A percentile compares a stretch with the other conserved stretches of the same genome.
Conservation (phyloP, 2,113 vertebrate genomes). For the Plotosus lineatus region DNA sequence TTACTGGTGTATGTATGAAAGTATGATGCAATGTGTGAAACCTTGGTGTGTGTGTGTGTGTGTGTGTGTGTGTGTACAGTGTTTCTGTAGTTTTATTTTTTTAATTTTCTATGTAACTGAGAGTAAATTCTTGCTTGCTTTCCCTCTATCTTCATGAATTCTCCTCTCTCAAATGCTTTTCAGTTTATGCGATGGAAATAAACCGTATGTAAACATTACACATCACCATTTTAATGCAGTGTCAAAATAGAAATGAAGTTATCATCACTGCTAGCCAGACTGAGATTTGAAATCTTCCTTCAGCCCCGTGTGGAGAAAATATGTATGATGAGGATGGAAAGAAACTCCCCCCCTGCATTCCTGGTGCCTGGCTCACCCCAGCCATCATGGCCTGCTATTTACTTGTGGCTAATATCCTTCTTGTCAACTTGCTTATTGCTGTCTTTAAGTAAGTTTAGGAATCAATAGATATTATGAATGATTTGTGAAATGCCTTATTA, state of each 20-base stretch:
- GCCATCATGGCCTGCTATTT: conserved; percentile 99
- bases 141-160: conserved; percentile 49
- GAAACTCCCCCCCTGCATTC: conserved; percentile 93
- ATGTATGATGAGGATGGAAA: conserved; percentile 95
- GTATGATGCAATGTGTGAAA: too few species aligned
- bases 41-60: too few species aligned
- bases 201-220: conserved; percentile 86
- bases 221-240: conserved; percentile 15
- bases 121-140: neutral
- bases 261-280: neutral
- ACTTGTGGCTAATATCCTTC: conserved; percentile 93
- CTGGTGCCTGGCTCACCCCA: conserved; percentile 95
- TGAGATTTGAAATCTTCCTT: conserved; percentile 42
- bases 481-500: neutral
- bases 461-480: neutral
- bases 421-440: conserved; percentile 96
- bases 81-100: conserved; percentile 52
- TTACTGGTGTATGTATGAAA: too few species aligned
- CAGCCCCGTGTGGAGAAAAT: conserved; percentile 97
- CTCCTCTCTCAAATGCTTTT: conserved; percentile 62
- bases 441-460: conserved; percentile 89
- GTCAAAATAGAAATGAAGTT: neutral
- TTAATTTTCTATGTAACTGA: conserved; percentile 49
- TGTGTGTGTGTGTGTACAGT: neutral
- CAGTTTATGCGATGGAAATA: conserved; percentile 99